Base-by-base conservation (phyloP, 2,888 invertebrate species). In the Chloroclystis v-ata region DNA sequence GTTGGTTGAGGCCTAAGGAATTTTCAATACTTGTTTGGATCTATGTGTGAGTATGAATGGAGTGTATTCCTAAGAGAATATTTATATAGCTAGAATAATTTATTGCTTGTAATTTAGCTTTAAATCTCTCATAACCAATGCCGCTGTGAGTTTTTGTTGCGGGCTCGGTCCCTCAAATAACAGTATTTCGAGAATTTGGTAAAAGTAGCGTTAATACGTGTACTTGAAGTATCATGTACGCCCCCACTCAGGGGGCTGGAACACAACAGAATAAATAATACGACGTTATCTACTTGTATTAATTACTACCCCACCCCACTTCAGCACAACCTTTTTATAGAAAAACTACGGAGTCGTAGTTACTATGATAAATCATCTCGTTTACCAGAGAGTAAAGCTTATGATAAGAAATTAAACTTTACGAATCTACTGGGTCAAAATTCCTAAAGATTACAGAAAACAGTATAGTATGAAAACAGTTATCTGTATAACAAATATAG, bases 241-340 rank as follows among this genome's bases (percentile, higher is more conserved):
- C 71, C 75, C 77, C 65, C 78, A 80, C 62, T 70, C 70, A 75
- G 81, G 71, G 79, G 82, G 78, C 78, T 78, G 82, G 66, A 78
- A 79, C 84, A 82, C 81, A 75, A 81, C 75, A 78, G 79, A 86
- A 85, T 85, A 86, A 86, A 86, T 85, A 86, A 85, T 86, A 86
- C 83, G 80, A 86, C 85, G 86, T 86, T 86, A 78, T 37, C 29
- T 38, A 55, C 61, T 58, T 59, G 75, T 83, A 75, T 76, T 66
- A 75, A 76, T 79, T 60, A 47, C 10, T 2, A 32, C 8, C 32
- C 25, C 9, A 12, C 20, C 5, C 20, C 2, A 20, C 20, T 5
- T 20, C 5, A 20, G 5, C 20, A 2, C 5, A 20, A 20, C 20
- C 20, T 20, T 20, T 20, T 5, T n/a, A n/a, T n/a, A n/a, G n/a